phyloP scores from a whole-genome alignment of 2,888 invertebrate species.

The Cancer borealis region DNA sequence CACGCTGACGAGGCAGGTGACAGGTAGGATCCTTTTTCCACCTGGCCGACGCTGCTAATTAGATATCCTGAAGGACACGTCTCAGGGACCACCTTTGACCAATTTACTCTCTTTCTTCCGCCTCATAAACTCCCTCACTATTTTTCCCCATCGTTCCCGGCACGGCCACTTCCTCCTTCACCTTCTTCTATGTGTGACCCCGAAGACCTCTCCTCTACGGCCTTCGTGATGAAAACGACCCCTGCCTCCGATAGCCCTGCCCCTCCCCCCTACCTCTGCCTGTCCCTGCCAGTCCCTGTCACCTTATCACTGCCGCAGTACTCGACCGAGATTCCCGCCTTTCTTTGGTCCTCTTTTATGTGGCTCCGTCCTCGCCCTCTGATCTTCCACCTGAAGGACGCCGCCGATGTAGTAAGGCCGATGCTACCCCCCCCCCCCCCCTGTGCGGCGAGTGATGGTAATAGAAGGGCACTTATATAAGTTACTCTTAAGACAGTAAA shows the following conservation, averaged over 20 bases:
- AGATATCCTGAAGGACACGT: constrained; percentile 51
- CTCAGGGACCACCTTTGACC: constrained; percentile 53
- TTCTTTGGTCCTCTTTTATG: constrained; percentile 14
- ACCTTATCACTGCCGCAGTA: constrained; percentile 23
- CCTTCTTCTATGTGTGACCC: constrained; percentile 7
- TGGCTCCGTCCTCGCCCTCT: background rate
- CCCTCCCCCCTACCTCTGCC: background rate
- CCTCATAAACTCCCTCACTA: constrained; percentile 37
- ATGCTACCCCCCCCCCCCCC: background rate
- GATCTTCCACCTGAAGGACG: constrained; percentile 26
- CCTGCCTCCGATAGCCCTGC: background rate
- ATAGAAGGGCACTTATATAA: background rate
- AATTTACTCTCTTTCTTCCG: constrained; percentile 29
- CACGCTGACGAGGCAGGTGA: constrained; percentile 43
- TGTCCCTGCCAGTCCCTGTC: background rate
- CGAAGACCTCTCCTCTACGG: constrained; percentile 30
- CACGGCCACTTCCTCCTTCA: constrained; percentile 41
- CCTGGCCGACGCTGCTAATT: constrained; percentile 48
- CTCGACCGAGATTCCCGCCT: constrained; percentile 7
- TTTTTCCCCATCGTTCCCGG: constrained; percentile 32
- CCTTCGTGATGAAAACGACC: constrained; percentile 7
- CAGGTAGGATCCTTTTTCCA: constrained; percentile 42
- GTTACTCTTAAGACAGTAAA: background rate
- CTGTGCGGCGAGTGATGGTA: background rate
- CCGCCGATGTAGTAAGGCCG: background rate